Evolutionary conservation across 1,140 invertebrate genomes (phyloP).

Genomic region (Megalopta genalis): DNA sequence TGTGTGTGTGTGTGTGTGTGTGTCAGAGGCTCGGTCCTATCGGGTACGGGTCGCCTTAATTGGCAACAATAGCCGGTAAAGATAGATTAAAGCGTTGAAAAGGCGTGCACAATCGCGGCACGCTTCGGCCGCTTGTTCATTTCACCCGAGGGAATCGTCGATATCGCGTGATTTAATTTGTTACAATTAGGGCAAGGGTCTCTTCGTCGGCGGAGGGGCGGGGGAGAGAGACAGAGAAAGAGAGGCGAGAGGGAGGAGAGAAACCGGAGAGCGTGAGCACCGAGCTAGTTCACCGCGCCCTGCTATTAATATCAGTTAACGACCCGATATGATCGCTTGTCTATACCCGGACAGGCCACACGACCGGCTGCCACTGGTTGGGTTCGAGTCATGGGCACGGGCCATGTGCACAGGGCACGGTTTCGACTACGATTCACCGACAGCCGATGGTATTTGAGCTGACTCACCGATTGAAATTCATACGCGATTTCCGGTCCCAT

Average conservation of each 20-base stretch:
- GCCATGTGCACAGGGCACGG: constrained; percentile 27
- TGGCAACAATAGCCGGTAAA: constrained; percentile 25
- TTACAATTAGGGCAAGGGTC: constrained; percentile 71
- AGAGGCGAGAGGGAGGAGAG: constrained; percentile 21
- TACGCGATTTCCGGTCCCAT: not conserved
- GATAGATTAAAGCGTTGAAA: constrained; percentile 36
- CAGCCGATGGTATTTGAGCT: constrained; percentile 67
- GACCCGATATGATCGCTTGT: constrained; percentile 76
- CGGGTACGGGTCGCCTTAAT: constrained; percentile 10
- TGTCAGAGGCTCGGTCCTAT: too few species aligned
- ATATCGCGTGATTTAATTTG: constrained; percentile 76
- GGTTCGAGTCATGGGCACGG: constrained; percentile 40
- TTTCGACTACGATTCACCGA: constrained; percentile 53
- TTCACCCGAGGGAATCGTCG: constrained; percentile 61
- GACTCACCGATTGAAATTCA: constrained; percentile 65
- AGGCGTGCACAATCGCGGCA: constrained; percentile 55
- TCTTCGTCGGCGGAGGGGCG: constrained; percentile 34
- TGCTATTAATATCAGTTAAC: constrained; percentile 80
- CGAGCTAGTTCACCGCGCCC: constrained; percentile 70
- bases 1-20: too few species aligned
- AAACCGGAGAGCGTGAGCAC: constrained; percentile 23
- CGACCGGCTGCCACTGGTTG: constrained; percentile 23
- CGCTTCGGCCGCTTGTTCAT: constrained; percentile 50
- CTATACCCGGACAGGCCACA: constrained; percentile 57
- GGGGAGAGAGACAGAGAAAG: too few species aligned